Evolutionary conservation across 1,140 invertebrate species (phyloP).

Genomic region (Gryllus bimaculatus): DNA sequence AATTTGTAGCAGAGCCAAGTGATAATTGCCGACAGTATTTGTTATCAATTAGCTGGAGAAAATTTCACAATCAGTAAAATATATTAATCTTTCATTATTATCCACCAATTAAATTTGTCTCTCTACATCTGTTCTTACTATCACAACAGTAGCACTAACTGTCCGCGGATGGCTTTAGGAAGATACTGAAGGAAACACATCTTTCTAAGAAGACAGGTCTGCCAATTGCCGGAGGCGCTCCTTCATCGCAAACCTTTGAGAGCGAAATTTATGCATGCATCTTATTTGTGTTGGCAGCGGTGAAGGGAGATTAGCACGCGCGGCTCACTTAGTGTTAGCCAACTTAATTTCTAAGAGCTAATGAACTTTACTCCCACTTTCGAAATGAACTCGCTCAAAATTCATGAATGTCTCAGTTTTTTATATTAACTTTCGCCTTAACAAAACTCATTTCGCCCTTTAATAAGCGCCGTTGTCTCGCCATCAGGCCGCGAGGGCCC

Average conservation of each 20-base stretch:
- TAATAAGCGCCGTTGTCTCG: background rate
- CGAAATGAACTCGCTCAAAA: background rate
- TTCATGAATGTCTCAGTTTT: background rate
- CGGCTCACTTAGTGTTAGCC: background rate
- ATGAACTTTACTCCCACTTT: background rate
- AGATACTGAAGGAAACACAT: too few relatives aligned
- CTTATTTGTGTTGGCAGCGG: background rate
- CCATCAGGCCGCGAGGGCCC: background rate
- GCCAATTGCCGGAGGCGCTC: too few relatives aligned
- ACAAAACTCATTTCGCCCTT: background rate
- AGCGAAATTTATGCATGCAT: background rate
- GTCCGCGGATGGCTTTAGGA: too few relatives aligned
- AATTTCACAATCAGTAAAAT: too few relatives aligned
- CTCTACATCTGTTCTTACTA: too few relatives aligned
- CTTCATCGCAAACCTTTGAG: background rate
- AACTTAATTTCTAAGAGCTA: conserved; percentile 5
- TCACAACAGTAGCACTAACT: too few relatives aligned
- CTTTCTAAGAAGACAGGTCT: too few relatives aligned
- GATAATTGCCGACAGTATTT: too few relatives aligned
- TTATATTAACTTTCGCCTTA: background rate
- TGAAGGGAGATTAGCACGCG: background rate
- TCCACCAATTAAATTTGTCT: too few relatives aligned
- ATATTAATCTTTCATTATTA: too few relatives aligned
- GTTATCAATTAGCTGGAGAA: too few relatives aligned
- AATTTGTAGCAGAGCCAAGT: too few relatives aligned